Conservation (phyloP, 2,888 invertebrate genomes). For the Idaea aversata region DNA sequence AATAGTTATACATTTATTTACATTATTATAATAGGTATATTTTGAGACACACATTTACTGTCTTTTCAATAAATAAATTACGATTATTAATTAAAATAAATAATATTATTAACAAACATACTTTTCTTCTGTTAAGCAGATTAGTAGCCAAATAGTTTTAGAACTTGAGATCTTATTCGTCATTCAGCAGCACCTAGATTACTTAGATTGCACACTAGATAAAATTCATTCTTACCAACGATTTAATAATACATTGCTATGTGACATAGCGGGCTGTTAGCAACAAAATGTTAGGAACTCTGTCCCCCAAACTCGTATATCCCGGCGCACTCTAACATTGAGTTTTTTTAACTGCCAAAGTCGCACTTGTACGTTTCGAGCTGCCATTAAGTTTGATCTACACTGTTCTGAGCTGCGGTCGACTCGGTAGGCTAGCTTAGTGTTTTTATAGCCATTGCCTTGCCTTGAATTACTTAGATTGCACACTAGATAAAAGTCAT, state of each 20-base stretch:
- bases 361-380: background rate
- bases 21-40: background rate
- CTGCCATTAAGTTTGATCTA: background rate
- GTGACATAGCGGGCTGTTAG: too few species aligned
- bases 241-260: background rate
- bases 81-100: background rate
- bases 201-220: background rate
- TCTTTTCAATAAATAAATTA: background rate
- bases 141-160: background rate
- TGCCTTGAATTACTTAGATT: too few species aligned
- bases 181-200: background rate
- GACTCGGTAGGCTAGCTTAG: too few species aligned
- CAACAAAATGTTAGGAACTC: too few species aligned
- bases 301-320: background rate
- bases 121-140: background rate
- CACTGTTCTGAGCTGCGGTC: background rate
- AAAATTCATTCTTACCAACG: background rate
- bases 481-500: too few species aligned
- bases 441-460: too few species aligned
- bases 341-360: too few species aligned
- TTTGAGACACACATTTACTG: background rate
- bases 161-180: background rate
- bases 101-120: background rate
- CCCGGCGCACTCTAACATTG: background rate
- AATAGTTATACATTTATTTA: conserved; percentile 5